Evolutionary conservation across 1,140 invertebrate species (phyloP), one percentile per base, ranked within the genome.

Genomic region (Pogonus chalceus): DNA sequence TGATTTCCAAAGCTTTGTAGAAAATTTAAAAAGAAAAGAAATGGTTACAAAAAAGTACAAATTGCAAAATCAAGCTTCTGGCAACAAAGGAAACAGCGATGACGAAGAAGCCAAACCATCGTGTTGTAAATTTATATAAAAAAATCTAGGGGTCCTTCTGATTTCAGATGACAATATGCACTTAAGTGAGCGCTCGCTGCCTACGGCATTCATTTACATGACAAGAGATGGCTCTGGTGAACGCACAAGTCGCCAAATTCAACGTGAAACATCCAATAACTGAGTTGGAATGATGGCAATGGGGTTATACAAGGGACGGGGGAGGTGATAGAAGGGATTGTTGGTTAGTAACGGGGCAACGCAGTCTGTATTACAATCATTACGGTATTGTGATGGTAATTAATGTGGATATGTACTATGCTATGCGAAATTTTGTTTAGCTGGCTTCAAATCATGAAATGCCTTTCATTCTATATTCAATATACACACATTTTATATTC

Each of bases 151-250:
- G 37, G 37, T 43, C 37, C 18, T 18, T 43, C 37, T 43, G 37
- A 43, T 43, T 43, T 43, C 37, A 43, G 37, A 43, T 43, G 37
- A 43, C 37, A 43, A 43, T 43, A 43, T 43, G 37, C 37, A 43
- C 37, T 43, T 43, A 43, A 43, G 37, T 43, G 37, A 43, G 18
- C 37, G 37, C 37, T 18, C 7, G 37, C 18, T 43, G 37, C 37
- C 26, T 16, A 16, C 37, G 37, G 37, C 37, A 7, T 43, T 43
- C 37, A 43, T 43, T 43, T 43, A 43, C 37, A 43, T 43, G 37
- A 43, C 37, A 43, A 43, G 37, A 43, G 37, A 43, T 43, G 37
- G 37, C 37, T 43, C 37, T 43, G 37, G 37, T 18, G 37, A 7
- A 43, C 37, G 37, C 37, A 43, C 37, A 43, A 43, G 37, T 43